These are phyloP conservation scores for Bubalus kerabau DNA, from an alignment of 2,113 vertebrate species.

Conservation along the genomic window DNA sequence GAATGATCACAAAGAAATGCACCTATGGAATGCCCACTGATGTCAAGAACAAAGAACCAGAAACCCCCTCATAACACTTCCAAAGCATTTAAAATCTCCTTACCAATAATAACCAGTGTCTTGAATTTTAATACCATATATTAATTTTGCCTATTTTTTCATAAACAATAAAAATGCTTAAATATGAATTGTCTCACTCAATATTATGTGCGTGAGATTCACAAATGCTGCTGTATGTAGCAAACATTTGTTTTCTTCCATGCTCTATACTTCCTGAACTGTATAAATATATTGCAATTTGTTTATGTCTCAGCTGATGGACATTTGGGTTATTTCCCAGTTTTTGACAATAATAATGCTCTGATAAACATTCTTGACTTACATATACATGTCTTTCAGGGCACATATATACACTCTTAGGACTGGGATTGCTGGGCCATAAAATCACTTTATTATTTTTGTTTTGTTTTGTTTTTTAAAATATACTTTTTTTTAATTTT, in stretches of 20 bases:
- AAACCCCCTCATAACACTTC: background rate
- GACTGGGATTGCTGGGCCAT: background rate
- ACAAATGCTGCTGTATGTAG: background rate
- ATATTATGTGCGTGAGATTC: background rate
- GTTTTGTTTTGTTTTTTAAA: too few relatives aligned
- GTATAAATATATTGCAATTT: background rate
- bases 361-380: background rate
- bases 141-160: background rate
- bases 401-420: background rate
- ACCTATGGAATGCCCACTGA: background rate
- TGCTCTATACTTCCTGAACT: background rate
- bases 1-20: background rate
- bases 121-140: background rate
- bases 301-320: background rate
- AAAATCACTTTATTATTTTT: background rate
- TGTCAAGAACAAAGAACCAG: background rate
- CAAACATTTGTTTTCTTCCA: background rate
- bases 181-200: background rate
- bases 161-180: background rate
- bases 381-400: background rate
- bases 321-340: background rate
- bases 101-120: background rate
- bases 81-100: background rate
- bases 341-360: background rate
- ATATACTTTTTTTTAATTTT: too few relatives aligned